phyloP scores from a whole-genome alignment of 2,888 invertebrate species.

The Leptinotarsa tumamoca region DNA sequence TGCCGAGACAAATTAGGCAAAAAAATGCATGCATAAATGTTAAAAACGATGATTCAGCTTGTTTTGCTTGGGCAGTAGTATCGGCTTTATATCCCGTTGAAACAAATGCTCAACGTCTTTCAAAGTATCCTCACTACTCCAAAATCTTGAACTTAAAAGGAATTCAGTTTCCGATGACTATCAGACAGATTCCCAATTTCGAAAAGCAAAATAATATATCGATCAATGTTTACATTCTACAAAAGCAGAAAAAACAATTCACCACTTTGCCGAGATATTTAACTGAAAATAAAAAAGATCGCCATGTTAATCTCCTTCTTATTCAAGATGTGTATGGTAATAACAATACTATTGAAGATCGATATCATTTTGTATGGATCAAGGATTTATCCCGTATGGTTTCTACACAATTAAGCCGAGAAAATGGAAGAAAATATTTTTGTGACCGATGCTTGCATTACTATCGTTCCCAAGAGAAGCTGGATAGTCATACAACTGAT shows the following conservation, averaged over 20 bases:
- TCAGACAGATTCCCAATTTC: conserved; percentile 49
- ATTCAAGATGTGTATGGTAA: conserved; percentile 33
- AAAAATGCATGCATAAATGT: conserved; percentile 52
- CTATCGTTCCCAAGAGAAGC: conserved; percentile 16
- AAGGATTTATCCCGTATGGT: conserved; percentile 25
- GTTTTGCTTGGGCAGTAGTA: conserved; percentile 52
- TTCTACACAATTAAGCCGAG: conserved; percentile 12
- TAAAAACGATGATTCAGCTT: conserved; percentile 50
- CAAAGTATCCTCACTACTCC: conserved; percentile 48
- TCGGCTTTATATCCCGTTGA: conserved; percentile 46
- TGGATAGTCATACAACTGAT: conserved; percentile 8
- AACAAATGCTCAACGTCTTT: conserved; percentile 36
- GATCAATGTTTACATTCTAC: conserved; percentile 49
- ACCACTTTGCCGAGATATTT: conserved; percentile 28
- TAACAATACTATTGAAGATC: too few relatives aligned
- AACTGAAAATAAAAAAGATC: conserved; percentile 31
- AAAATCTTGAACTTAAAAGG: conserved; percentile 48
- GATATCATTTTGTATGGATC: conserved; percentile 29
- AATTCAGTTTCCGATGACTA: conserved; percentile 50
- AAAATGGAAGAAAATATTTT: conserved; percentile 24
- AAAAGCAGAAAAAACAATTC: conserved; percentile 31
- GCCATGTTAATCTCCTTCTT: conserved; percentile 44
- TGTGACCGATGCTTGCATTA: conserved; percentile 31
- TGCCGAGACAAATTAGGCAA: conserved; percentile 44
- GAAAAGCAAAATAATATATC: conserved; percentile 51